Conservation (phyloP, 2,888 invertebrate species). For the Campopleginae sp. region DNA sequence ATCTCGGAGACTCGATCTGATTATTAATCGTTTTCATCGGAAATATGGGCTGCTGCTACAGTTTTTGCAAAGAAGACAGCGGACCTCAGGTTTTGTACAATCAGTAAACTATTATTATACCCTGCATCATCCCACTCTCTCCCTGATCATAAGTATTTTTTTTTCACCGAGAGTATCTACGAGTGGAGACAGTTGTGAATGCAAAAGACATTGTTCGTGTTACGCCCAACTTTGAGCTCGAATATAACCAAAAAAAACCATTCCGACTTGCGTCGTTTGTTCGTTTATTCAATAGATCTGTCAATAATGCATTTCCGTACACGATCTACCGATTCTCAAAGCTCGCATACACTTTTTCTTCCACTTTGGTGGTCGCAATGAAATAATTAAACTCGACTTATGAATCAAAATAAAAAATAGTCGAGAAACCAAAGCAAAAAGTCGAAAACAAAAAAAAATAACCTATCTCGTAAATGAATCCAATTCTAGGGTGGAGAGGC, state of each 20-base stretch:
- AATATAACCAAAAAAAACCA: background rate
- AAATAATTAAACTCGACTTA: no score
- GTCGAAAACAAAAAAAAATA: background rate
- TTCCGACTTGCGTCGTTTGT: background rate
- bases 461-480: background rate
- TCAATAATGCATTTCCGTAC: background rate
- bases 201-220: background rate
- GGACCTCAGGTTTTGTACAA: constrained; percentile 87
- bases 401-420: background rate
- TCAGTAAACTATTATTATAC: constrained; percentile 17
- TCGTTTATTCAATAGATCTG: background rate
- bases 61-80: constrained; percentile 89
- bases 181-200: background rate
- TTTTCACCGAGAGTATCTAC: background rate
- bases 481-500: constrained; percentile 85
- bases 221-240: background rate
- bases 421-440: background rate
- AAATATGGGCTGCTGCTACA: constrained; percentile 86
- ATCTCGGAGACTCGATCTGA: background rate
- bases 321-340: background rate
- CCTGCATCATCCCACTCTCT: background rate
- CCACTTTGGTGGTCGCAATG: no score
- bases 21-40: constrained; percentile 20
- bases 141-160: background rate
- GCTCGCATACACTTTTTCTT: background rate